Conservation (phyloP, 1,140 invertebrate genomes). For the Hypsibius dujardini region DNA sequence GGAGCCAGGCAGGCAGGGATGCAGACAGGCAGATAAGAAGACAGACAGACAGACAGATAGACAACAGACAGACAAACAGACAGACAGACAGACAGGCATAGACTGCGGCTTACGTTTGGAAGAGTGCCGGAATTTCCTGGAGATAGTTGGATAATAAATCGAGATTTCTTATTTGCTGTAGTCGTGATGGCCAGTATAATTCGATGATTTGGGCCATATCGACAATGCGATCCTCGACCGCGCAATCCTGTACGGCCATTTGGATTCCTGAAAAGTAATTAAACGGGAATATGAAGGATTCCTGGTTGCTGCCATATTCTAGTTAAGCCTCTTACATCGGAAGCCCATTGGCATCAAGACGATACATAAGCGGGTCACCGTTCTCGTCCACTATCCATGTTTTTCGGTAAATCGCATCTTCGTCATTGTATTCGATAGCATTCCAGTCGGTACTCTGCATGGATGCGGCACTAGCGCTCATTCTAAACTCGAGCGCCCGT, state of each 20-base stretch:
- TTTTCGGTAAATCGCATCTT: not conserved
- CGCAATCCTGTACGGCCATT: not conserved
- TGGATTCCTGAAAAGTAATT: not conserved
- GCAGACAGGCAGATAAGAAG: too few relatives aligned
- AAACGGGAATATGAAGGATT: not conserved
- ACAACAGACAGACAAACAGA: not conserved
- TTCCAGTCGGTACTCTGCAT: not conserved
- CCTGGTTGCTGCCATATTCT: not conserved
- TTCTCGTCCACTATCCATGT: not conserved
- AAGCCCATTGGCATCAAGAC: not conserved
- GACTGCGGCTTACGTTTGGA: not conserved
- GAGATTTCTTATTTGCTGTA: not conserved
- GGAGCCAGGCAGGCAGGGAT: too few relatives aligned
- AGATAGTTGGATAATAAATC: conserved; percentile 7
- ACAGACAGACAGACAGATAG: too few relatives aligned
- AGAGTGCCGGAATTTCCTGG: not conserved
- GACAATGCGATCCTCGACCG: not conserved
- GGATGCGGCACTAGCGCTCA: not conserved
- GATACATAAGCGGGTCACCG: not conserved
- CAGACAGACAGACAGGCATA: too few relatives aligned
- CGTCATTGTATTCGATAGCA: conserved; percentile 3
- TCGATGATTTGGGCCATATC: not conserved
- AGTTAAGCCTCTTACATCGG: not conserved
- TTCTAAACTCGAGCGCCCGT: not conserved
- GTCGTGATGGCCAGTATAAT: conserved; percentile 1